Evolutionary conservation across 1,140 invertebrate species (phyloP).

Genomic region (Bombus terrestris): DNA sequence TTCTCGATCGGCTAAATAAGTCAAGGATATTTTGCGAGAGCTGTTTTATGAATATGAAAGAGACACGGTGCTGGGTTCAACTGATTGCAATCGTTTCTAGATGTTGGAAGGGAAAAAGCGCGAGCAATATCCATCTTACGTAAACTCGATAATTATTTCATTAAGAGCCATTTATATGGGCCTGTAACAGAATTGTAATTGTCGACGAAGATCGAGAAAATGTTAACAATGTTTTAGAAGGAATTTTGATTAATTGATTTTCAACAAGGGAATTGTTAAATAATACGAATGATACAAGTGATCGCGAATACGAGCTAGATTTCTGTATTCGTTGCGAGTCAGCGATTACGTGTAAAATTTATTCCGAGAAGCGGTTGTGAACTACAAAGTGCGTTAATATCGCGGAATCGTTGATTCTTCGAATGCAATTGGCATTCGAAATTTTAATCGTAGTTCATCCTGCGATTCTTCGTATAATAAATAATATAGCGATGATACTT

Average conservation of each 20-base stretch:
- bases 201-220: background rate
- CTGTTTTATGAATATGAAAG: slow-evolving; percentile 70
- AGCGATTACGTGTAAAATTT: background rate
- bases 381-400: background rate
- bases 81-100: background rate
- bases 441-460: background rate
- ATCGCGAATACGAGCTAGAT: background rate
- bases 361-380: background rate
- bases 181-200: background rate
- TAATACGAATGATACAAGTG: background rate
- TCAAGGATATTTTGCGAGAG: slow-evolving; percentile 73
- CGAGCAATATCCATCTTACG: background rate
- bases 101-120: background rate
- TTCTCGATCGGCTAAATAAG: slow-evolving; percentile 71
- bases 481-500: too few relatives aligned
- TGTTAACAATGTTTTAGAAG: background rate
- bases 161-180: background rate
- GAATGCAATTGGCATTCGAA: background rate
- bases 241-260: background rate
- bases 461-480: background rate
- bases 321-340: background rate
- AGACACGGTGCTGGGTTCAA: background rate
- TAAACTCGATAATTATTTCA: background rate
- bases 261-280: background rate
- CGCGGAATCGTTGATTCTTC: background rate